phyloP scores from a whole-genome alignment of 2,888 invertebrate genomes.

The Aromia moschata region DNA sequence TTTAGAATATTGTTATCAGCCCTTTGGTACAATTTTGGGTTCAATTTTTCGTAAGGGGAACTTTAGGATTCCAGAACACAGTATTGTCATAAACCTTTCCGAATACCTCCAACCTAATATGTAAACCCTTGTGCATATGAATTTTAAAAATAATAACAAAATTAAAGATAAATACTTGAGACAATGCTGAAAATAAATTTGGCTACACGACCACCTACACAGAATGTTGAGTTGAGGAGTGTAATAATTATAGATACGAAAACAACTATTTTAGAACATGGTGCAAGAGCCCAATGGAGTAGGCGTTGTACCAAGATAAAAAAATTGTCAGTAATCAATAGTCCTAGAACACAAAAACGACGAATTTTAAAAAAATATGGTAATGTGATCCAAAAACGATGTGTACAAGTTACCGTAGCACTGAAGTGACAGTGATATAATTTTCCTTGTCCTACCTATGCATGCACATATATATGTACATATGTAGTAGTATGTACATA shows the following conservation, averaged over 20 bases:
- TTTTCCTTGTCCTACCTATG: no score
- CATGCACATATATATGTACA: no score
- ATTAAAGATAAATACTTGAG: no score
- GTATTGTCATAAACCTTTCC: no score
- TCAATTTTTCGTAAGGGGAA: no score
- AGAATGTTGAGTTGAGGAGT: background rate
- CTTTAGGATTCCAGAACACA: no score
- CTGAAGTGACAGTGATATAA: background rate
- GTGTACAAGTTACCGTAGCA: background rate
- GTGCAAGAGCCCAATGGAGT: conserved; percentile 34
- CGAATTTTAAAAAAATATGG: background rate
- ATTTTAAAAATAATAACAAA: no score
- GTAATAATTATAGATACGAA: conserved; percentile 32
- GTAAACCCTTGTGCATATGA: no score
- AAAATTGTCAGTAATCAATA: background rate
- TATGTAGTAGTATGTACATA: no score
- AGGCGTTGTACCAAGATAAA: conserved; percentile 20
- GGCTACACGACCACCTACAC: conserved; percentile 33
- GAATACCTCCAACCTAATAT: no score
- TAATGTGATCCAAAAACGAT: background rate
- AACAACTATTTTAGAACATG: conserved; percentile 39
- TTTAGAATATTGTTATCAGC: no score
- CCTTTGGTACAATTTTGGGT: no score
- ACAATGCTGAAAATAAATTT: background rate
- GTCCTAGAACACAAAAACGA: conserved; percentile 11